phyloP scores from a whole-genome alignment of 2,888 invertebrate genomes.

The Pseudolycoriella hygida region DNA sequence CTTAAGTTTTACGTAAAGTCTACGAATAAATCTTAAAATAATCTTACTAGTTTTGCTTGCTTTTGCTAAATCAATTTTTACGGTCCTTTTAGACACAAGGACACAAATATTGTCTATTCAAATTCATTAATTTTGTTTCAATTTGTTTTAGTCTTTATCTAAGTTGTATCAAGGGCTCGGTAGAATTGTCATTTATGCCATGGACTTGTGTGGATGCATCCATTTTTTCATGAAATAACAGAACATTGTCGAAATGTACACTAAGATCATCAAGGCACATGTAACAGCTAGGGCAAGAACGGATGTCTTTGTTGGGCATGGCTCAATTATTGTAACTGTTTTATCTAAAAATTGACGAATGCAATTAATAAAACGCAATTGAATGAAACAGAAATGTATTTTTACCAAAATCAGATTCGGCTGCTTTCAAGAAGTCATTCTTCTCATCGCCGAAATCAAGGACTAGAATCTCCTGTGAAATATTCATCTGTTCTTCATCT shows the following conservation, averaged over 20 bases:
- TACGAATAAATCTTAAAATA: no score
- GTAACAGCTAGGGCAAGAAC: conserved; percentile 82
- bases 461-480: conserved; percentile 85
- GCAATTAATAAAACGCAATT: no score
- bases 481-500: conserved; percentile 72
- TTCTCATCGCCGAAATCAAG: conserved; percentile 86
- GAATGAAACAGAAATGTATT: no score
- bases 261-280: conserved; percentile 70
- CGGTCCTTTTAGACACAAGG: no score
- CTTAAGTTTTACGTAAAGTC: no score
- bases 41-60: no score
- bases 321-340: conserved; percentile 78
- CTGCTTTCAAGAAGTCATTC: conserved; percentile 63
- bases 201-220: conserved; percentile 69
- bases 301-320: conserved; percentile 81
- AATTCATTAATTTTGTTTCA: no score
- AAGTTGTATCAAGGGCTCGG: no score
- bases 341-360: conserved; percentile 41
- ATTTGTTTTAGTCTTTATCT: no score
- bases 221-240: conserved; percentile 89
- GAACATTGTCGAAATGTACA: conserved; percentile 82
- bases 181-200: conserved; percentile 20
- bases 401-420: conserved; percentile 55
- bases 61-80: no score
- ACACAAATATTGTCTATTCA: no score